Conservation (phyloP, 1,140 invertebrate species). For the Drosophila pruinosa region DNA sequence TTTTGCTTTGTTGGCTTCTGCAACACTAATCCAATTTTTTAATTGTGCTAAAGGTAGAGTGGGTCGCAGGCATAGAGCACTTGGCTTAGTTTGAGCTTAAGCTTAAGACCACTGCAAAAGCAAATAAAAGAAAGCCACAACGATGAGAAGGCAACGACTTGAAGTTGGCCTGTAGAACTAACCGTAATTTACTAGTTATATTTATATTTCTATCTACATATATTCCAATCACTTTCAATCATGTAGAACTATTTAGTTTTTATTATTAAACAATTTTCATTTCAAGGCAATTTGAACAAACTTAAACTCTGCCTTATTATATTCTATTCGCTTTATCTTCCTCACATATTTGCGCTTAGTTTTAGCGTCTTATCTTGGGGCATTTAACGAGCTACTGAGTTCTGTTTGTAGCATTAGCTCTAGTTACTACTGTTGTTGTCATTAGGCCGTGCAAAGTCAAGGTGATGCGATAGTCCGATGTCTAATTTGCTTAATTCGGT, state of each 20-base stretch:
- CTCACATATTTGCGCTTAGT: conserved; percentile 43
- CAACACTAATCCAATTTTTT: conserved; percentile 76
- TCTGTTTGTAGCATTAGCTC: conserved; percentile 11
- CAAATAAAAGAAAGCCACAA: neutral
- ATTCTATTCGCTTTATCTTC: conserved; percentile 38
- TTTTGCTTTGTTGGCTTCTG: conserved; percentile 37
- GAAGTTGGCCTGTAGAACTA: neutral
- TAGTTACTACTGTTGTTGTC: conserved; percentile 22
- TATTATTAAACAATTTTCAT: neutral
- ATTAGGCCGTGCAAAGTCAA: conserved; percentile 61
- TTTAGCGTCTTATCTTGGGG: conserved; percentile 54
- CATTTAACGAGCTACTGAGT: conserved; percentile 68
- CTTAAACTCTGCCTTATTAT: conserved; percentile 23
- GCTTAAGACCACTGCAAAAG: neutral
- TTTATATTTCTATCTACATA: too few relatives aligned
- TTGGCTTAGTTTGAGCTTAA: conserved; percentile 46
- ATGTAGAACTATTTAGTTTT: too few relatives aligned
- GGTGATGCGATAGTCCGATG: conserved; percentile 48
- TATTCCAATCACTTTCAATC: too few relatives aligned
- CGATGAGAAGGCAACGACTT: neutral
- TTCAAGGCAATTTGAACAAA: neutral
- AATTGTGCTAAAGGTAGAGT: conserved; percentile 51
- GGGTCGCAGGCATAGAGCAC: conserved; percentile 49
- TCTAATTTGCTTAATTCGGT: conserved; percentile 38
- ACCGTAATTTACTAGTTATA: neutral